These are phyloP conservation scores for Tauraco erythrolophus DNA, from an alignment of 2,113 vertebrate species.

Conservation along the genomic window DNA sequence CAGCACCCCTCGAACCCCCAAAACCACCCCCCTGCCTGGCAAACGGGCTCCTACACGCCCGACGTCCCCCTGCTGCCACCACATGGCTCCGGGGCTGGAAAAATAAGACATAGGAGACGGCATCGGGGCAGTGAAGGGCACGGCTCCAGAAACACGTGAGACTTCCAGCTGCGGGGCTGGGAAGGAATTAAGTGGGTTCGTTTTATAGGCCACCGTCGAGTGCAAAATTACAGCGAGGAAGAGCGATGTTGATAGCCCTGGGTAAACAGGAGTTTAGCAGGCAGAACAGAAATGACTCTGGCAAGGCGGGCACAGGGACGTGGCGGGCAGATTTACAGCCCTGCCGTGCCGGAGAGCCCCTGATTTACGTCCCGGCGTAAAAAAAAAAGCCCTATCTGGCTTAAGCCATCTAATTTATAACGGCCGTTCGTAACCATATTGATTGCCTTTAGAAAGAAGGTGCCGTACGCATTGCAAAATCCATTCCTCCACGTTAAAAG, in stretches of 20 bases:
- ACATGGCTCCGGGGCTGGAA: not conserved
- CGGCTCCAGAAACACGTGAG: not conserved
- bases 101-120: not conserved
- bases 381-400: constrained; percentile 70
- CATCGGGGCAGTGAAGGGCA: not conserved
- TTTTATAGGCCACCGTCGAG: constrained; percentile 57
- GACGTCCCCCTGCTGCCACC: not conserved
- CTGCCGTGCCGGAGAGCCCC: constrained; percentile 44
- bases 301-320: not conserved
- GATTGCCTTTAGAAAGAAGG: constrained; percentile 78
- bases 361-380: constrained; percentile 71
- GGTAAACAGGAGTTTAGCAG: constrained; percentile 79
- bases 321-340: constrained; percentile 74
- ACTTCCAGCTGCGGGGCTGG: not conserved
- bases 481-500: constrained; percentile 78
- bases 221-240: constrained; percentile 67
- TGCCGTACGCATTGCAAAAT: constrained; percentile 74
- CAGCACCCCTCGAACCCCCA: not conserved
- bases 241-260: constrained; percentile 52
- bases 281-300: constrained; percentile 34
- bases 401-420: constrained; percentile 79
- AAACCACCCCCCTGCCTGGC: not conserved
- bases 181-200: constrained; percentile 48
- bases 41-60: not conserved
- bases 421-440: constrained; percentile 73